Conservation (phyloP, 2,888 invertebrate genomes). For the Lapara coniferarum region DNA sequence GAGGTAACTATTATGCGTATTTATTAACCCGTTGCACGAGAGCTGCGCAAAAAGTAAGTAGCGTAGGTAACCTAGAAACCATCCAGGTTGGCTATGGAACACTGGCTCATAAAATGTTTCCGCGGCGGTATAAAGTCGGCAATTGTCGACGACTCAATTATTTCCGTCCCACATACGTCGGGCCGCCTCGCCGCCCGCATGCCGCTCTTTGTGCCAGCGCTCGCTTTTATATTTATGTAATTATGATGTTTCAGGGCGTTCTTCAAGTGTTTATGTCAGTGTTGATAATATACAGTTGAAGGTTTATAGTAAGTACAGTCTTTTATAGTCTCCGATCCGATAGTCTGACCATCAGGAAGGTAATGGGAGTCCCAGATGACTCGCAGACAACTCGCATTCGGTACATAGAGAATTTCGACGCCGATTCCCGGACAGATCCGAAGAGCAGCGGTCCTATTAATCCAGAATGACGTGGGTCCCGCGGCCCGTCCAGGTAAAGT, state of each 20-base stretch:
- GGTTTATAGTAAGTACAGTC: no score
- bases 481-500: neutral
- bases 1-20: constrained; percentile 8
- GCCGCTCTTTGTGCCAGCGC: no score
- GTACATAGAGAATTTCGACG: neutral
- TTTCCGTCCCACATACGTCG: constrained; percentile 21
- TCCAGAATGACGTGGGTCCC: neutral
- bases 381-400: neutral
- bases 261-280: neutral
- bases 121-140: constrained; percentile 19
- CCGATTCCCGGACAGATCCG: neutral
- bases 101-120: constrained; percentile 21
- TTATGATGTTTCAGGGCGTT: constrained; percentile 1
- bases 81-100: constrained; percentile 19
- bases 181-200: neutral
- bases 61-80: constrained; percentile 19
- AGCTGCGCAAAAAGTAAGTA: neutral
- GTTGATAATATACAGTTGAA: no score
- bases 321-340: no score
- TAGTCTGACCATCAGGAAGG: no score
- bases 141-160: constrained; percentile 23
- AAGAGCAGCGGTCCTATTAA: neutral
- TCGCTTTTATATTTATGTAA: no score
- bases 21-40: constrained; percentile 13
- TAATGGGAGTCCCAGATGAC: no score